Evolutionary conservation across 2,888 invertebrate genomes (phyloP).

Genomic region (Liopterus haemorrhoidalis): DNA sequence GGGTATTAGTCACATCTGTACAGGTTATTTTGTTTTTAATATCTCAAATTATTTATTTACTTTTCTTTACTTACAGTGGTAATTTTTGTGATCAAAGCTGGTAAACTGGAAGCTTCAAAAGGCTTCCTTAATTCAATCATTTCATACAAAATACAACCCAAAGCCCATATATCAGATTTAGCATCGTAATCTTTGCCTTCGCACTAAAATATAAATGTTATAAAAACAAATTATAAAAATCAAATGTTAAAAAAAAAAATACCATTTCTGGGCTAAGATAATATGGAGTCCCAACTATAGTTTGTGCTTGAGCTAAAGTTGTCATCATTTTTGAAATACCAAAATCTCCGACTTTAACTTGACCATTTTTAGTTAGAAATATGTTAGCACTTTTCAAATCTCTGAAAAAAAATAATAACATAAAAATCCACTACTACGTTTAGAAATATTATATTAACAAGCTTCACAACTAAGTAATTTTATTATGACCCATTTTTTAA

Average conservation of each 20-base stretch:
- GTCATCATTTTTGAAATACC: constrained; percentile 70
- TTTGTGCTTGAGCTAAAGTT: constrained; percentile 59
- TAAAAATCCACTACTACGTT: no score
- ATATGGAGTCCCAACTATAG: constrained; percentile 67
- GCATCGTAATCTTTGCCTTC: constrained; percentile 70
- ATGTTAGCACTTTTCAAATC: constrained; percentile 71
- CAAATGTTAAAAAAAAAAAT: constrained; percentile 29
- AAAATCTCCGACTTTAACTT: constrained; percentile 68
- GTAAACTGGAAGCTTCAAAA: constrained; percentile 67
- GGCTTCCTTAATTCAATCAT: constrained; percentile 66
- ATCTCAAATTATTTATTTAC: constrained; percentile 5
- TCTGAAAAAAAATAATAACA: constrained; percentile 41
- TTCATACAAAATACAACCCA: constrained; percentile 72
- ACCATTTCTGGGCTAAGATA: constrained; percentile 72
- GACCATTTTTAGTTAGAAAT: constrained; percentile 60
- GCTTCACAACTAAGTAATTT: no score
- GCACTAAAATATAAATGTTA: constrained; percentile 49
- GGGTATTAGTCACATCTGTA: no score
- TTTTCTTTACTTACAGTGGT: constrained; percentile 50
- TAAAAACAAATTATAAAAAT: constrained; percentile 3
- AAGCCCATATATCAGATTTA: constrained; percentile 73
- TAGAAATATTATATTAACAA: no score
- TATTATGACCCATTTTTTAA: no score
- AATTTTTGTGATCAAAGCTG: constrained; percentile 67
- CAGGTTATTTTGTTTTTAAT: constrained; percentile 11